A percentile compares a stretch with the other conserved stretches of the same genome.
Evolutionary conservation across 2,113 vertebrate genomes (phyloP).

Genomic region (Leucosticte australis): DNA sequence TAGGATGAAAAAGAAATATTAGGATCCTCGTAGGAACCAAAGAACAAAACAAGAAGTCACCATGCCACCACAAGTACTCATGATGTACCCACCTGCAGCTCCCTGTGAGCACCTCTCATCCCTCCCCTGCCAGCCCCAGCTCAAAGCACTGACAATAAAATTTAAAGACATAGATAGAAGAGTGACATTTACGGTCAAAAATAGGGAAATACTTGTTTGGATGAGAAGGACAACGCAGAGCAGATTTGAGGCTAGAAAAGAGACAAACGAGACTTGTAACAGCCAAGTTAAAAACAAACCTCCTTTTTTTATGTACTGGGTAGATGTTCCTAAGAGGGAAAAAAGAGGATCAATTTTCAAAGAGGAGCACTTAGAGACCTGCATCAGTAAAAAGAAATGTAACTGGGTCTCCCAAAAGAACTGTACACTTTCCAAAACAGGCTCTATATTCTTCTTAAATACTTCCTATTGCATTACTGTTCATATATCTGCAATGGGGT

Average conservation of each 20-base stretch:
- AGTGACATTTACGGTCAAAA: not conserved
- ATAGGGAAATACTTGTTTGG: not conserved
- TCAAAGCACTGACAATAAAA: not conserved
- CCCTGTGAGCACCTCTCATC: not conserved
- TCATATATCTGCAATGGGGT: not conserved
- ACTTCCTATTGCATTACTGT: not conserved
- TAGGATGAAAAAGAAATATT: conserved; percentile 41
- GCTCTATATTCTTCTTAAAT: not conserved
- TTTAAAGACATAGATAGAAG: not conserved
- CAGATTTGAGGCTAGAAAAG: not conserved
- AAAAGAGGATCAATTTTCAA: not conserved
- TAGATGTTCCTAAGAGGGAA: not conserved
- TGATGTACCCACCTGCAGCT: not conserved
- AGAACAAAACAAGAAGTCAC: conserved; percentile 38
- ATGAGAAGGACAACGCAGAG: not conserved
- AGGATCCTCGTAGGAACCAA: not conserved
- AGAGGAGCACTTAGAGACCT: not conserved
- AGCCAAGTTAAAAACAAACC: not conserved
- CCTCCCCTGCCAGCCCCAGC: not conserved
- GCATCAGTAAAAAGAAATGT: not conserved
- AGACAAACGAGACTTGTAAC: not conserved
- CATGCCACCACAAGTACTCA: not conserved
- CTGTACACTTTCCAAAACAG: not conserved
- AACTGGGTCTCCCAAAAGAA: not conserved
- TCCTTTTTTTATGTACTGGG: not conserved